phyloP scores from a whole-genome alignment of 2,797 vertebrate species.

The Euthynnus affinis region DNA sequence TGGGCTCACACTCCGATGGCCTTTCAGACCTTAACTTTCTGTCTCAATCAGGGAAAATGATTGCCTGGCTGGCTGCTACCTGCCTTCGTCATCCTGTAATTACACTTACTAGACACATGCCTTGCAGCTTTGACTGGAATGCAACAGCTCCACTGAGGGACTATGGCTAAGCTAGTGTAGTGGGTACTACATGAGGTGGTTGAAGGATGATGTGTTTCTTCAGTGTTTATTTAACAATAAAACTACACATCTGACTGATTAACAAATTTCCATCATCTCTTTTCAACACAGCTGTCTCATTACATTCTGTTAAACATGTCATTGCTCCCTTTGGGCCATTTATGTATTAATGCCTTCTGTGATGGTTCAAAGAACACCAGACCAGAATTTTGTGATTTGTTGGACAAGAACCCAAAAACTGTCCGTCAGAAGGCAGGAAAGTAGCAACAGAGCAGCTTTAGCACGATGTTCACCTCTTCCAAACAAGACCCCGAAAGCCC shows the following conservation, averaged over 20 bases:
- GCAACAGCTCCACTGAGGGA: conserved; percentile 54
- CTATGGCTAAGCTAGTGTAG: conserved; percentile 6
- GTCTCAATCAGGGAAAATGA: conserved; percentile 84
- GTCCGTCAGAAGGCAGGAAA: conserved; percentile 21
- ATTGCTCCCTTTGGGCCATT: neutral
- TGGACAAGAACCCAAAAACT: neutral
- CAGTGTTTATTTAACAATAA: conserved; percentile 36
- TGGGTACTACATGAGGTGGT: conserved; percentile 15
- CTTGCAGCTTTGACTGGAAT: conserved; percentile 67
- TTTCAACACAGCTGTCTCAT: conserved; percentile 19
- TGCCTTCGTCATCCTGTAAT: conserved; percentile 82
- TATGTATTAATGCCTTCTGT: conserved; percentile 2
- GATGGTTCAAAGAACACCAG: too few species aligned
- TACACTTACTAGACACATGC: conserved; percentile 79
- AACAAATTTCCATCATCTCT: conserved; percentile 21
- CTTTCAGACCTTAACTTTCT: conserved; percentile 78
- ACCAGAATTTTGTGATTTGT: neutral
- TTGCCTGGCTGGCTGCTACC: conserved; percentile 83
- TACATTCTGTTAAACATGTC: conserved; percentile 7
- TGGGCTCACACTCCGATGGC: conserved; percentile 68
- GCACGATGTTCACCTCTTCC: conserved; percentile 39
- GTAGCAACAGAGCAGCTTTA: conserved; percentile 32
- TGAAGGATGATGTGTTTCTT: conserved; percentile 10
- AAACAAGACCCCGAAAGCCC: conserved; percentile 41
- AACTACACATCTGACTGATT: neutral